Evolutionary conservation across 1,140 invertebrate genomes (phyloP), one percentile per base, ranked within the genome.

Genomic region (Batillaria attramentaria): DNA sequence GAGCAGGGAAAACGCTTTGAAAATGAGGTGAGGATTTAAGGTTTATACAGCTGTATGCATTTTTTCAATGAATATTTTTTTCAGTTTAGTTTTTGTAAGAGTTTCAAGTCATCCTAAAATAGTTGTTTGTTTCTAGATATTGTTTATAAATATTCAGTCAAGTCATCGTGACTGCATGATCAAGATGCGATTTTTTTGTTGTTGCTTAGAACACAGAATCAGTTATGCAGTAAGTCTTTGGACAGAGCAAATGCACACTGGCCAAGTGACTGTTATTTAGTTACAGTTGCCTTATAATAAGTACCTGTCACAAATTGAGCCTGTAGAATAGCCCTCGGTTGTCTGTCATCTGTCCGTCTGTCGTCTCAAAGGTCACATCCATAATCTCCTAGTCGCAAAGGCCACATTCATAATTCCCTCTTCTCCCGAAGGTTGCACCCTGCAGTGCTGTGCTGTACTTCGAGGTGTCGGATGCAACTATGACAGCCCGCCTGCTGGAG

Each of bases 1-100:
- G 94, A 94, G 69, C 97, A 98, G 92, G 94, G 96, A 79, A 93
- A 94, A 60, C 93, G 94, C 84, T 98, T 97, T 90, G 95, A 98
- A 90, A 94, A 93, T 60, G 95, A 96, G 93, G 96, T 97, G 87
- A 78, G 95, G 0, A n/a, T n/a, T 0, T 0, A 65, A 42, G 78
- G 18, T 50, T 33, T 33, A 6, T 68, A 20, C 8, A 2, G 28
- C 2, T 68, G 1, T 1, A 33, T 2, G 8, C 6, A 37, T 68
- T 4, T 37, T 68, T 35, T 33, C 33, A 8, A 13, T 62, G 57
- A 62, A 62, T 16, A 33, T 37, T 54, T 54, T 54, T 16, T 54
- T 16, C n/a, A 13, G 16, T 54, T 54, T 54, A n/a, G 50, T 54
- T 54, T 54, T 54, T 54, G 50, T 54, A 16, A 16, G 50, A 54